These are phyloP conservation scores for Bombus confusus DNA, from an alignment of 1,140 invertebrate species.

Conservation along the genomic window DNA sequence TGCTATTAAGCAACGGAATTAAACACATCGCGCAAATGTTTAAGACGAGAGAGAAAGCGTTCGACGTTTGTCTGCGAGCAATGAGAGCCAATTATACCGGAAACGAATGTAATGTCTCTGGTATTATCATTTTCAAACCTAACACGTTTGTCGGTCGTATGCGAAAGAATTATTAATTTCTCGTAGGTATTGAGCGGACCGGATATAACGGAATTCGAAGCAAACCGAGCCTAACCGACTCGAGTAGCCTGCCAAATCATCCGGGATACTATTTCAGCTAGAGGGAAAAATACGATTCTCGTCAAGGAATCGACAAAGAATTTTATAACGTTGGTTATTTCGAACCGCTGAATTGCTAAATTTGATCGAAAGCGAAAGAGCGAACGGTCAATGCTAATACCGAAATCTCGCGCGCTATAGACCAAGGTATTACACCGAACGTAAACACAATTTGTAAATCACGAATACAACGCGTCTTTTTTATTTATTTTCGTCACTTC, in stretches of 20 bases:
- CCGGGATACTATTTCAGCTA: neutral
- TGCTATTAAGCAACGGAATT: neutral
- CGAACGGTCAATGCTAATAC: neutral
- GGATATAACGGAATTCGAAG: constrained; percentile 36
- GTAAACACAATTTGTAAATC: constrained; percentile 19
- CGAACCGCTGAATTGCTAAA: neutral
- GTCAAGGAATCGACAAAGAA: neutral
- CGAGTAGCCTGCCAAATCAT: neutral
- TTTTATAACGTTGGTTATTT: neutral
- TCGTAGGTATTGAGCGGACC: neutral
- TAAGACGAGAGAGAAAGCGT: constrained; percentile 48
- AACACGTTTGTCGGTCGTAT: constrained; percentile 19
- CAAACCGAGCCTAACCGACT: neutral
- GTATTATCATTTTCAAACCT: constrained; percentile 38
- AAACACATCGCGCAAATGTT: neutral
- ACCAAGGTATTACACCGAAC: neutral
- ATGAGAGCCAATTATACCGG: constrained; percentile 32
- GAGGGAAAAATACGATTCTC: neutral
- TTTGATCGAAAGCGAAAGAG: neutral
- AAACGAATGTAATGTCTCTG: constrained; percentile 15
- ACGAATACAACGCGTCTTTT: neutral
- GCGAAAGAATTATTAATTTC: constrained; percentile 46
- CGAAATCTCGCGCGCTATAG: neutral
- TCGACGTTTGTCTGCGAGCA: constrained; percentile 5
- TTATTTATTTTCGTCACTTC: neutral